Base-by-base conservation (phyloP, 2,113 vertebrate genomes). In the Lontra canadensis region DNA sequence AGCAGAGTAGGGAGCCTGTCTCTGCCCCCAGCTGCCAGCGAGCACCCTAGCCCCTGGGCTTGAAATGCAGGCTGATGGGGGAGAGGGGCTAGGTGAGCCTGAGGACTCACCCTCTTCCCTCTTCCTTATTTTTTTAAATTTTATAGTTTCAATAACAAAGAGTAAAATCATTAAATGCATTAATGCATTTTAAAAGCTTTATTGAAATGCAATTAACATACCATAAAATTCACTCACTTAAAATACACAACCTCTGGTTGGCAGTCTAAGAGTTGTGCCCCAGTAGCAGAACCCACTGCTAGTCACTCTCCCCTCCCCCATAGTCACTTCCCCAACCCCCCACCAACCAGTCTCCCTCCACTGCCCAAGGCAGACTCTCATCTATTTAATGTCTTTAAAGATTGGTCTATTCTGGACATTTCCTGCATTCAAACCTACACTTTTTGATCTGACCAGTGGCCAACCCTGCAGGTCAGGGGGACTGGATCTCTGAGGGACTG, bases 231-330 rank as follows among this genome's bases (percentile, higher is more conserved):
- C 47, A 69, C 1, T 7, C 34, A 8, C n/a, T 42, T 42, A 47
- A 82, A 83, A 36, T 83, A 2, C 1, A 34, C 65, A 34, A 0
- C n/a, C n/a, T 44, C 0, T 71, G n/a, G 8, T 2, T 44, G 39
- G 13, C 39, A 44, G 73, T 44, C 7, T 17, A 13, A 29, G 42
- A 44, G 7, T 29, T 4, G 25, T 2, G 42, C 65, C 65, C 3
- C 63, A 31, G 13, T 31, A 31, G 29, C 65, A n/a, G 65, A 74
- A 31, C 25, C 11, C 26, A 23, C 52, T 15, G n/a, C 61, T 25
- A 18, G 17, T 81, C 25, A 0, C 17, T 47, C 69, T 26, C 1
- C 0, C 8, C 5, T 31, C 31, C 2, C 1, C 6, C 7, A 14
- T 25, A 23, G 13, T 76, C 15, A 0, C 20, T 55, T 69, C 21